phyloP scores from a whole-genome alignment of 2,888 invertebrate genomes.

The Melipona beecheii region DNA sequence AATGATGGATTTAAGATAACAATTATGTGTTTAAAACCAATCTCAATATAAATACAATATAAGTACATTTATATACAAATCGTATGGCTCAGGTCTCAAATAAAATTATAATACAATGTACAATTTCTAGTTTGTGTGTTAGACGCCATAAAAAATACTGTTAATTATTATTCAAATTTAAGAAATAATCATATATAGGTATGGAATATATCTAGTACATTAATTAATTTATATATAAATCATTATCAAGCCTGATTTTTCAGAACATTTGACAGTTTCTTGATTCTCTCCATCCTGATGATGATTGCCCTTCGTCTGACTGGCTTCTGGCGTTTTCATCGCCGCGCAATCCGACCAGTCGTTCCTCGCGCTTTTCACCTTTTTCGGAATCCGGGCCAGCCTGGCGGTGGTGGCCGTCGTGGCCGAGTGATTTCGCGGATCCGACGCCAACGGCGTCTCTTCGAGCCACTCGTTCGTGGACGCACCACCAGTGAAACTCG shows the following conservation, averaged over 20 bases:
- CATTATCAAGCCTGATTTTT: slow-evolving; percentile 40
- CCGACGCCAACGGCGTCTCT: slow-evolving; percentile 5
- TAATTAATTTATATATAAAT: slow-evolving; percentile 46
- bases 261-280: slow-evolving; percentile 57
- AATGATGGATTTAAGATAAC: slow-evolving; percentile 62
- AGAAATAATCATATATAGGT: slow-evolving; percentile 30
- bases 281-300: slow-evolving; percentile 50
- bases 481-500: slow-evolving; percentile 48
- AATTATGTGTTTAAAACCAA: slow-evolving; percentile 62
- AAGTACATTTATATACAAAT: slow-evolving; percentile 66
- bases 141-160: slow-evolving; percentile 64
- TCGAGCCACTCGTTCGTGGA: slow-evolving; percentile 65
- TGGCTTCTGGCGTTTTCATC: slow-evolving; percentile 15
- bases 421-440: slow-evolving; percentile 35
- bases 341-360: slow-evolving; percentile 57
- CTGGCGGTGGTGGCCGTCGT: slow-evolving; percentile 31
- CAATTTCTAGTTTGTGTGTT: slow-evolving; percentile 63
- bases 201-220: slow-evolving; percentile 36
- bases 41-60: slow-evolving; percentile 59
- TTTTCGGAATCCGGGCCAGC: slow-evolving; percentile 43
- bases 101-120: slow-evolving; percentile 76
- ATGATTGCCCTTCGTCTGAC: slow-evolving; percentile 20
- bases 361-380: slow-evolving; percentile 31
- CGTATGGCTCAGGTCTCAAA: slow-evolving; percentile 75
- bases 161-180: slow-evolving; percentile 55